A percentile compares a stretch with the other conserved stretches of the same genome.
Evolutionary conservation across 2,888 invertebrate species (phyloP).

Genomic region (Phasia obesa): DNA sequence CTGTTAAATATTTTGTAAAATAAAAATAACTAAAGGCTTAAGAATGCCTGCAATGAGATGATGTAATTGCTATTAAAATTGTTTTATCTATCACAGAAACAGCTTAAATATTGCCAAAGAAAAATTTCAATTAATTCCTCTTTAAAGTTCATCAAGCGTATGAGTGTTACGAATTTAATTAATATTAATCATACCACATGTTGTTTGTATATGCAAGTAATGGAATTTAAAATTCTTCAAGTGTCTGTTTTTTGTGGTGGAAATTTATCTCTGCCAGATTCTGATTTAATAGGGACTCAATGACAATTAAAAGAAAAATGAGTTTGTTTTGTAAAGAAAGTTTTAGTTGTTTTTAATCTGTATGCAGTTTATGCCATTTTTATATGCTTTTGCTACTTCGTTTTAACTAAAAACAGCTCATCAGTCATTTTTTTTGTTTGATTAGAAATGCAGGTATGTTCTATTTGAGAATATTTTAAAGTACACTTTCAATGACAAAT

Average conservation of each 20-base stretch:
- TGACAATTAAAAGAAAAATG: neutral
- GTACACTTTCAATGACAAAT: neutral
- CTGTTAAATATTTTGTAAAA: too few relatives aligned
- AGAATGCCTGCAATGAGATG: too few relatives aligned
- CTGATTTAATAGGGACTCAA: slow-evolving; percentile 13
- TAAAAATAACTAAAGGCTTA: too few relatives aligned
- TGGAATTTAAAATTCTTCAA: neutral
- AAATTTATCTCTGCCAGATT: neutral
- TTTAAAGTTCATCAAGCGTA: neutral
- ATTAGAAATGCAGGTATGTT: neutral
- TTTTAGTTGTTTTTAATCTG: slow-evolving; percentile 10
- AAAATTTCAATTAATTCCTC: neutral
- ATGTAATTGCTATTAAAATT: too few relatives aligned
- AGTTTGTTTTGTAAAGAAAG: neutral
- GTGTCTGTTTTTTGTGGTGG: neutral
- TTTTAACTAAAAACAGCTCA: neutral
- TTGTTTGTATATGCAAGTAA: neutral
- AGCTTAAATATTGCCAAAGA: too few relatives aligned
- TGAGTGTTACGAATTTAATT: slow-evolving; percentile 13
- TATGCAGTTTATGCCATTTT: neutral
- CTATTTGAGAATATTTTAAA: neutral
- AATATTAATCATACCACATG: slow-evolving; percentile 49
- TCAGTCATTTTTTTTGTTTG: slow-evolving; percentile 21
- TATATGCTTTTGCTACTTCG: neutral
- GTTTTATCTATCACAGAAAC: too few relatives aligned